A percentile compares a stretch with the other conserved stretches of the same genome.
Conservation (phyloP, 1,140 invertebrate genomes). For the Oscheius sp. region DNA sequence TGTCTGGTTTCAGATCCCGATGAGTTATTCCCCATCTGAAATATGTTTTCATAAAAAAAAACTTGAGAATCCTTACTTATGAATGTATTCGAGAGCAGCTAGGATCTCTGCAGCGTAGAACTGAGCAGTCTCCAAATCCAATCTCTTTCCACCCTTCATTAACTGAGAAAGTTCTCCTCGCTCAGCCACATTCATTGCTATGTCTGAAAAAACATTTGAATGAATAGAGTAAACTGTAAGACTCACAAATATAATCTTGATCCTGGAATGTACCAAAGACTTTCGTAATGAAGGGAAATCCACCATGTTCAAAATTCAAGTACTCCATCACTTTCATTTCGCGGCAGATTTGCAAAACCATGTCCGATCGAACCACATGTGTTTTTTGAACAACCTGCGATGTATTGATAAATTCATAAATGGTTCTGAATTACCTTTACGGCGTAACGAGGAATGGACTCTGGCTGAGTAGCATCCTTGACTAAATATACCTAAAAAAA, state of each 20-base stretch:
- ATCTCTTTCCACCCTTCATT: slow-evolving; percentile 71
- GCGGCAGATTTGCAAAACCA: slow-evolving; percentile 74
- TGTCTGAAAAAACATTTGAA: slow-evolving; percentile 67
- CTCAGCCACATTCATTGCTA: slow-evolving; percentile 88
- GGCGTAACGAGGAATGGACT: slow-evolving; percentile 2
- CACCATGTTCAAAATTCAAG: slow-evolving; percentile 64
- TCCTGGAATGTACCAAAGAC: slow-evolving; percentile 95
- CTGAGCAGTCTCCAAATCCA: slow-evolving; percentile 78
- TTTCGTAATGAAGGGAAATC: slow-evolving; percentile 80
- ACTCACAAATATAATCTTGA: slow-evolving; percentile 76
- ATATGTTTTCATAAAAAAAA: slow-evolving; percentile 64
- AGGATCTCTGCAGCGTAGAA: slow-evolving; percentile 92
- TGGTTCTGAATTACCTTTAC: slow-evolving; percentile 19
- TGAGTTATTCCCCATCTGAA: slow-evolving; percentile 85
- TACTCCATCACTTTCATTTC: slow-evolving; percentile 79
- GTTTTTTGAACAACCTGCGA: not conserved
- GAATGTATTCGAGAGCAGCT: slow-evolving; percentile 83
- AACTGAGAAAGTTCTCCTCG: slow-evolving; percentile 86
- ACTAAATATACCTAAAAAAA: not conserved
- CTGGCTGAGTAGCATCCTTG: not conserved
- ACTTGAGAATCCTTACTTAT: slow-evolving; percentile 73
- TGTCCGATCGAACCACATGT: not conserved
- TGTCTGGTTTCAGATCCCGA: slow-evolving; percentile 70
- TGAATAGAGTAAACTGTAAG: not conserved
- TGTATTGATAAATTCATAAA: too few species aligned